Evolutionary conservation across 2,888 invertebrate genomes (phyloP).

Genomic region (Agriopis leucophaearia): DNA sequence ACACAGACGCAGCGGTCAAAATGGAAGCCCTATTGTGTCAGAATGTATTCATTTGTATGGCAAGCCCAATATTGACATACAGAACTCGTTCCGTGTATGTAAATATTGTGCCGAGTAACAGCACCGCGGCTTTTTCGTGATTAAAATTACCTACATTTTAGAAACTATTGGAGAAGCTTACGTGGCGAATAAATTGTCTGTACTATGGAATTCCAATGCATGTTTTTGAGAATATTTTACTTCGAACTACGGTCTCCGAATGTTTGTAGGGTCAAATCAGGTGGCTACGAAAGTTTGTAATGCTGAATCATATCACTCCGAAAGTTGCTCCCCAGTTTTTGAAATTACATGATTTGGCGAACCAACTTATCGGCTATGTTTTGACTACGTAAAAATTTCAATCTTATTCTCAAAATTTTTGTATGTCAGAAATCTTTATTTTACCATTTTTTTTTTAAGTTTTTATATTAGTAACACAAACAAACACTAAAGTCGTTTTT

Average conservation of each 20-base stretch:
- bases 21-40: slow-evolving; percentile 83
- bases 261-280: not conserved
- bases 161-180: slow-evolving; percentile 29
- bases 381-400: no score
- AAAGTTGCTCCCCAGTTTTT: no score
- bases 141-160: slow-evolving; percentile 61
- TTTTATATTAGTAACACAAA: no score
- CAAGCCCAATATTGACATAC: slow-evolving; percentile 80
- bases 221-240: not conserved
- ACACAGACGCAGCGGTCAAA: slow-evolving; percentile 78
- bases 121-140: slow-evolving; percentile 60
- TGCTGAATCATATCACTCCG: no score
- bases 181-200: not conserved
- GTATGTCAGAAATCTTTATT: no score
- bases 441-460: no score
- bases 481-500: no score
- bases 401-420: no score
- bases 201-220: not conserved
- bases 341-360: no score
- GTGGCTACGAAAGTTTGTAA: no score
- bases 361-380: no score
- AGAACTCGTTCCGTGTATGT: slow-evolving; percentile 78
- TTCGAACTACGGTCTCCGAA: not conserved
- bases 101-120: slow-evolving; percentile 67
- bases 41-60: slow-evolving; percentile 86